Conservation (phyloP, 2,113 vertebrate genomes). For the Atlantisia rogersi region DNA sequence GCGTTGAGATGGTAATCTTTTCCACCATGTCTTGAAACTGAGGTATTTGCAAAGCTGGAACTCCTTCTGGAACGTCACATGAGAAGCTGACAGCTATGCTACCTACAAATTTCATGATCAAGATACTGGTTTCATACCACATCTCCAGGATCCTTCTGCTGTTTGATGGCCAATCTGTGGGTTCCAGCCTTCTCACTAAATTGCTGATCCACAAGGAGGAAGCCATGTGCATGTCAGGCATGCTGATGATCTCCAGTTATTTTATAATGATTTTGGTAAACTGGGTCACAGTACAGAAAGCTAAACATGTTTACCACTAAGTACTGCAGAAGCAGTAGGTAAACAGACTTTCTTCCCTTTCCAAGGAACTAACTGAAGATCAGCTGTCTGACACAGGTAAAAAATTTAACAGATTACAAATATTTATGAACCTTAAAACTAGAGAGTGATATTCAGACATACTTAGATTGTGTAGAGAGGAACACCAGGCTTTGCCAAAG, state of each 20-base stretch:
- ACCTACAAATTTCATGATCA: neutral
- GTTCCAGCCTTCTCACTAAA: neutral
- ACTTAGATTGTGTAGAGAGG: neutral
- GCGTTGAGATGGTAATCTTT: neutral
- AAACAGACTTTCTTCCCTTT: neutral
- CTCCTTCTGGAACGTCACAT: neutral
- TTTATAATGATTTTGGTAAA: neutral
- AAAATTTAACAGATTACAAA: neutral
- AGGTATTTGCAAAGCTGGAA: neutral
- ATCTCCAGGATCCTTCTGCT: fast-evolving
- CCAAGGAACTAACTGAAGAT: neutral
- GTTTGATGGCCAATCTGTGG: fast-evolving
- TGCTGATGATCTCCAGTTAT: neutral
- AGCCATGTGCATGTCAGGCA: neutral
- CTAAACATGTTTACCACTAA: neutral
- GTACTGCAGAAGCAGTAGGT: neutral
- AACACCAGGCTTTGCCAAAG: neutral
- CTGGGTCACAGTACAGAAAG: neutral
- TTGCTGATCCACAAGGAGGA: neutral
- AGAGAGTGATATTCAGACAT: neutral
- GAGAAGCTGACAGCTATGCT: neutral
- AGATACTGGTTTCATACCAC: neutral
- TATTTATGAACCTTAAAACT: neutral
- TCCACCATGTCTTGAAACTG: neutral
- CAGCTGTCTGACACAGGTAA: neutral